Percentiles rank a stretch among this genome's conserved stretches.
These are phyloP conservation scores for Aleiodes alternator DNA, from an alignment of 2,888 invertebrate species.

Conservation along the genomic window DNA sequence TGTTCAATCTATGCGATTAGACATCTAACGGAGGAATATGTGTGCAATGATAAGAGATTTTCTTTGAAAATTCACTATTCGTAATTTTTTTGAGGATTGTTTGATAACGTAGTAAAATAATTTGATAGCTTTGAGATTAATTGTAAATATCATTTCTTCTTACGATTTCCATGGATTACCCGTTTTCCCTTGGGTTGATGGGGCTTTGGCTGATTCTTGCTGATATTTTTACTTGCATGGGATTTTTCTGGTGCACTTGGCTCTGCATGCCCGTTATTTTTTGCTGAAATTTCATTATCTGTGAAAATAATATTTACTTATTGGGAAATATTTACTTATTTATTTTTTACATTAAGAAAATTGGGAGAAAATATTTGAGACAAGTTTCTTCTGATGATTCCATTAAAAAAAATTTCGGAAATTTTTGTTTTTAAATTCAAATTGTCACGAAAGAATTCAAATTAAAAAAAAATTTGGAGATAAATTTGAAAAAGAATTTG, in stretches of 20 bases:
- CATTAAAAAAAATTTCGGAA: too few species aligned
- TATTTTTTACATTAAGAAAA: too few species aligned
- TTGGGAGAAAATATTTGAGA: too few species aligned
- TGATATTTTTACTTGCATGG: constrained; percentile 10
- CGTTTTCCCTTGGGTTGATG: constrained; percentile 30
- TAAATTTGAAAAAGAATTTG: too few species aligned
- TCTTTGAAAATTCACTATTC: not conserved
- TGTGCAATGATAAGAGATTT: not conserved
- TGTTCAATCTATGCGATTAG: not conserved
- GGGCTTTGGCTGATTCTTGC: constrained; percentile 5
- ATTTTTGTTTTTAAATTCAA: too few species aligned
- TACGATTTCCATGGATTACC: constrained; percentile 29
- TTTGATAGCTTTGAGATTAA: not conserved
- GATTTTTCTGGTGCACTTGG: not conserved
- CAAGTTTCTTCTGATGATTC: too few species aligned
- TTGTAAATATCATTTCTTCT: constrained; percentile 30
- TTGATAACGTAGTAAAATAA: not conserved
- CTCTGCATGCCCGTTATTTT: constrained; percentile 19
- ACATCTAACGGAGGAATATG: not conserved
- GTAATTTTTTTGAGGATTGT: not conserved
- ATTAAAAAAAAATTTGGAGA: too few species aligned
- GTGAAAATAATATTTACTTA: not conserved
- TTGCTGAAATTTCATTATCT: constrained; percentile 9
- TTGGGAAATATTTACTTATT: not conserved
- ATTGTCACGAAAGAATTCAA: too few species aligned